Base-by-base conservation (phyloP, 2,113 vertebrate genomes). In the Puntigrus tetrazona region DNA sequence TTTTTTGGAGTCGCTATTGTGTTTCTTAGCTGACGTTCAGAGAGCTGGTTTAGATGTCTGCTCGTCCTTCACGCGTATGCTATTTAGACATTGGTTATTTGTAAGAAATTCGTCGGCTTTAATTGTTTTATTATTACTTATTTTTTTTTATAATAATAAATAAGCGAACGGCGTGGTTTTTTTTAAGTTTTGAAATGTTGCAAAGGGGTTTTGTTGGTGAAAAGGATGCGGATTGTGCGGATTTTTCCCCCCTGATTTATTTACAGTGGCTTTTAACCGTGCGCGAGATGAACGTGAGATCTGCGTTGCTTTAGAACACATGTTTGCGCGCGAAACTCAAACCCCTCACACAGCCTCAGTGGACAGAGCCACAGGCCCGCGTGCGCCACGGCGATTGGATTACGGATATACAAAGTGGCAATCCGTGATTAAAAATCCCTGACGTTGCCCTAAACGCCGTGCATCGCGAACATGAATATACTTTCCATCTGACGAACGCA, bases 1-100 rank as follows among this genome's bases (percentile, higher is more conserved):
- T 92, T 91, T 89, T 92, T 91, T 89, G 27, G 20, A 91, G 91
- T 86, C 86, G 59, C 87, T 77, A 91, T 93, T 94, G 91, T 93
- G 90, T 25, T 10, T 1, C 0, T 78, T 82, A 81, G 78, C 87
- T 87, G 86, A 36, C 74, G 63, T 63, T 41, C 86, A 82, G 50
- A 74, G 59, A 27, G 50, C 52, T 55, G 85, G 22, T 70, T 82
- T 63, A 47, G 78, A 76, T 52, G 50, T 43, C 34, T 16, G 55
- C 5, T 6, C 34, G 36, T 61, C 36, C 16, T 73, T 50, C 45
- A 43, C 25, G 7, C 55, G 36, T 55, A 67, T 69, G 45, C n/a
- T 43, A 69, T 72, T 80, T 38, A 2, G 38, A 69, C 1, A 81
- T 61, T 69, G 38, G 55, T 59, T 55, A 13, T 61, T 34, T 70